Evolutionary conservation across 2,888 invertebrate genomes (phyloP).

Genomic region (Aspidiotus rigidus): DNA sequence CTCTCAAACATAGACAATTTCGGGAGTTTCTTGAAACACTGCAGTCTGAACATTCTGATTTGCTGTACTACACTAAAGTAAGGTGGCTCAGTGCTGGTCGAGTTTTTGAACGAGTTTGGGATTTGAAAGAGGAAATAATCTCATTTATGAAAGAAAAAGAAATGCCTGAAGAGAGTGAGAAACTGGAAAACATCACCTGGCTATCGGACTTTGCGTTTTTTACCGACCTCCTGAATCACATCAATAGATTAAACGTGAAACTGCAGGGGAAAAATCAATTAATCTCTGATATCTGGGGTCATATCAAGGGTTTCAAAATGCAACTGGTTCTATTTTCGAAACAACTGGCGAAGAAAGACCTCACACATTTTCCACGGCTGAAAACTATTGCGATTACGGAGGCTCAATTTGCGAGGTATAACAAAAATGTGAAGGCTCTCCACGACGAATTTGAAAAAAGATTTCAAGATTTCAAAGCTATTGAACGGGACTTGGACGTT

Average conservation of each 20-base stretch:
- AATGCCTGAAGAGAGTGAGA: conserved; percentile 14
- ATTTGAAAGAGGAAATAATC: conserved; percentile 28
- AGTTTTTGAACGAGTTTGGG: conserved; percentile 31
- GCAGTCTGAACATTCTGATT: conserved; percentile 33
- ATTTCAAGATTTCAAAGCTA: not conserved
- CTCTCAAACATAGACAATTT: conserved; percentile 33
- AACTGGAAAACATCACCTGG: conserved; percentile 25
- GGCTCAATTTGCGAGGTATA: conserved; percentile 29
- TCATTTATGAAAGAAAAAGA: conserved; percentile 27
- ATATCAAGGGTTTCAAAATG: conserved; percentile 6
- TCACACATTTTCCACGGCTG: conserved; percentile 34
- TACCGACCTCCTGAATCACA: conserved; percentile 13
- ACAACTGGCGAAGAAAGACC: conserved; percentile 16
- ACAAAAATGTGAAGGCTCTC: conserved; percentile 16
- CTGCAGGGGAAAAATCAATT: conserved; percentile 14
- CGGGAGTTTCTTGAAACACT: conserved; percentile 30
- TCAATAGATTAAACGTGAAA: conserved; percentile 16
- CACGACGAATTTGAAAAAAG: conserved; percentile 4
- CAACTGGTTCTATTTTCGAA: not conserved
- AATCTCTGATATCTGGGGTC: conserved; percentile 19
- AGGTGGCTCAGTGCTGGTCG: conserved; percentile 21
- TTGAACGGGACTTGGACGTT: conserved; percentile 3
- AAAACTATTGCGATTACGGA: conserved; percentile 33
- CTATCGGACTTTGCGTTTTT: conserved; percentile 30
- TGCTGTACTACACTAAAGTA: conserved; percentile 25